These are phyloP conservation scores for Drosophila insularis DNA, from an alignment of 1,140 invertebrate genomes.

Conservation along the genomic window DNA sequence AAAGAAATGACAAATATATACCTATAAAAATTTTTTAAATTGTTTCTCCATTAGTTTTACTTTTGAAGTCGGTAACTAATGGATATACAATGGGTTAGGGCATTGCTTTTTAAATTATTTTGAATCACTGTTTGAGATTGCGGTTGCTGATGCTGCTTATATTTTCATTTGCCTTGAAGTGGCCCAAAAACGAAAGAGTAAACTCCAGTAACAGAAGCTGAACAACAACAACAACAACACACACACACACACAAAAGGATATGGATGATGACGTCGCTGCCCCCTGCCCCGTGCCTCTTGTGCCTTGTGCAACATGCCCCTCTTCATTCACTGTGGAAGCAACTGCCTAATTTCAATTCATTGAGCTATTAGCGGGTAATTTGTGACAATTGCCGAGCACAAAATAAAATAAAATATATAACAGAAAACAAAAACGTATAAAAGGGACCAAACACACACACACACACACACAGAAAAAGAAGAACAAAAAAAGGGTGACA, in stretches of 20 bases:
- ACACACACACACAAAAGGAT: slow-evolving; percentile 7
- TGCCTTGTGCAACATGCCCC: neutral
- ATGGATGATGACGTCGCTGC: slow-evolving; percentile 1
- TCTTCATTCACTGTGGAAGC: neutral
- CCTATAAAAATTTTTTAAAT: no score
- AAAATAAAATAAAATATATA: slow-evolving; percentile 23
- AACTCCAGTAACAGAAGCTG: slow-evolving; percentile 32
- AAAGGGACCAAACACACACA: neutral
- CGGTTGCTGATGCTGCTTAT: slow-evolving; percentile 47
- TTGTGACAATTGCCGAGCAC: slow-evolving; percentile 68
- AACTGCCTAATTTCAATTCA: slow-evolving; percentile 69
- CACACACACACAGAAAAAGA: no score
- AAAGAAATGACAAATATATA: no score
- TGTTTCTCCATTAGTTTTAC: no score
- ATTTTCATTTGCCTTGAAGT: slow-evolving; percentile 73
- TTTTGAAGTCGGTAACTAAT: no score
- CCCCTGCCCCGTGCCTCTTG: neutral
- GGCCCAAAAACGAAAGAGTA: slow-evolving; percentile 59
- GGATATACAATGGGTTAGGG: neutral
- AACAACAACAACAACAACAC: neutral
- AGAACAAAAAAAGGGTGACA: slow-evolving; percentile 69
- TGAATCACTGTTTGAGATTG: slow-evolving; percentile 59
- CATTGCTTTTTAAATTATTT: neutral
- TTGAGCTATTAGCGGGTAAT: slow-evolving; percentile 80
- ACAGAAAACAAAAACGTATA: slow-evolving; percentile 20